These are phyloP conservation scores for Falco columbarius DNA, from an alignment of 2,797 vertebrate species.

Conservation along the genomic window DNA sequence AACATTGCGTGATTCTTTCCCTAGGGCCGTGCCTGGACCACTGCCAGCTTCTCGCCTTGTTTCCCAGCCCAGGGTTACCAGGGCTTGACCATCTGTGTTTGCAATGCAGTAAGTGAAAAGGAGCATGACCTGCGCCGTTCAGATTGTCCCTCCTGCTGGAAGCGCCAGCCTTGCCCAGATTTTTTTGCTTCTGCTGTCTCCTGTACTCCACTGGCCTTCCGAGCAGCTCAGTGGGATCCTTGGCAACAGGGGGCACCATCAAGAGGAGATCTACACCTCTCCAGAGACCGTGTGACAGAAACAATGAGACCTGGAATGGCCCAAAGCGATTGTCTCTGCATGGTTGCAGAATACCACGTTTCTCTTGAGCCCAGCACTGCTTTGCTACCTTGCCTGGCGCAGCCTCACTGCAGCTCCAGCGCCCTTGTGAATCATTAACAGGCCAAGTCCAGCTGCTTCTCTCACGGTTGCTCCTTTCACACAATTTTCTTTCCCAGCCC, in stretches of 20 bases:
- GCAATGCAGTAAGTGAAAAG: neutral
- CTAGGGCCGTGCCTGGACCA: neutral
- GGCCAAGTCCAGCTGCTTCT: neutral
- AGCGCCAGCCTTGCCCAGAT: neutral
- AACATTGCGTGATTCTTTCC: neutral
- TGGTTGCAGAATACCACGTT: fast-evolving
- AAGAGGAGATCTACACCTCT: neutral
- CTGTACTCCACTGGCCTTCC: neutral
- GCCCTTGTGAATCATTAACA: slow-evolving; percentile 18
- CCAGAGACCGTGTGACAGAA: neutral
- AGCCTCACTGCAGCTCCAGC: neutral
- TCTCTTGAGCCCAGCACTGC: neutral
- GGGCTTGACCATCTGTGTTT: slow-evolving; percentile 32
- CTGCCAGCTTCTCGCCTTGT: neutral
- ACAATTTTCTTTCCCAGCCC: neutral
- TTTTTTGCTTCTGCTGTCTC: neutral
- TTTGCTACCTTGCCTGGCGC: neutral
- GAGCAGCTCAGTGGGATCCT: neutral
- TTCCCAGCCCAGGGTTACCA: neutral
- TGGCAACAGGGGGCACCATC: neutral
- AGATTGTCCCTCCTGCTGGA: neutral
- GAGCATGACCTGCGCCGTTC: neutral
- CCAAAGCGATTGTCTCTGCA: neutral
- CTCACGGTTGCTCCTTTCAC: neutral
- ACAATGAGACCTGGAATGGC: neutral